These are phyloP conservation scores for Phenganax marumi DNA, from an alignment of 92 coral and sea anemone genomes.

Conservation along the genomic window DNA sequence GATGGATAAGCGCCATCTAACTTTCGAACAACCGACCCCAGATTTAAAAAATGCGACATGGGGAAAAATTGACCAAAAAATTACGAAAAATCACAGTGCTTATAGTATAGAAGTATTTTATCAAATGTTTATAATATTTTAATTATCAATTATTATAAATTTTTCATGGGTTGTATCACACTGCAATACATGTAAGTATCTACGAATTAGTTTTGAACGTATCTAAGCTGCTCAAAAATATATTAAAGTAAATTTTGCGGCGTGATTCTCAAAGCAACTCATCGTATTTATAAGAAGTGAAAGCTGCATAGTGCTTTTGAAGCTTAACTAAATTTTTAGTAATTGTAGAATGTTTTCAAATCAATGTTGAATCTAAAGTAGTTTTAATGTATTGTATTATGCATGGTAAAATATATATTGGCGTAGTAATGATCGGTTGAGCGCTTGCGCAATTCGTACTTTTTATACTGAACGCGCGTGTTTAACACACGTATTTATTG, in stretches of 20 bases:
- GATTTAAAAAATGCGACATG: neutral
- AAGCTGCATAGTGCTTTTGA: conserved; percentile 15
- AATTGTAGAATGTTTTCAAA: conserved; percentile 32
- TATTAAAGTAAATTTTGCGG: conserved; percentile 19
- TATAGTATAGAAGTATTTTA: conserved; percentile 11
- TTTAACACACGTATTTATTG: conserved; percentile 26
- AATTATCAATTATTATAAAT: conserved; percentile 28
- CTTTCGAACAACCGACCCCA: neutral
- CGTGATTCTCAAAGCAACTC: neutral
- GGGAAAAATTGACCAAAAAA: neutral
- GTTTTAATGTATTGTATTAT: conserved; percentile 8
- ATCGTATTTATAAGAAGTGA: conserved; percentile 24
- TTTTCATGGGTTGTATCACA: neutral
- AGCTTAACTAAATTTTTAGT: conserved; percentile 23
- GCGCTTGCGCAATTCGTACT: conserved; percentile 16
- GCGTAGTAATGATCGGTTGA: neutral
- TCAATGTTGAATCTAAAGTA: neutral
- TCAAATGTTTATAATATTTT: conserved; percentile 43
- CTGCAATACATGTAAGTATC: conserved; percentile 14
- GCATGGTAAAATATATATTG: conserved; percentile 12
- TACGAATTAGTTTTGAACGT: conserved; percentile 10
- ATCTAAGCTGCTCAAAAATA: conserved; percentile 32
- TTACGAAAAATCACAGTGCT: neutral
- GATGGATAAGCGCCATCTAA: too few species aligned
- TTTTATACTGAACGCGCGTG: conserved; percentile 25